Conservation (phyloP, 1,140 invertebrate species). For the Ceratosolen solmsi region DNA sequence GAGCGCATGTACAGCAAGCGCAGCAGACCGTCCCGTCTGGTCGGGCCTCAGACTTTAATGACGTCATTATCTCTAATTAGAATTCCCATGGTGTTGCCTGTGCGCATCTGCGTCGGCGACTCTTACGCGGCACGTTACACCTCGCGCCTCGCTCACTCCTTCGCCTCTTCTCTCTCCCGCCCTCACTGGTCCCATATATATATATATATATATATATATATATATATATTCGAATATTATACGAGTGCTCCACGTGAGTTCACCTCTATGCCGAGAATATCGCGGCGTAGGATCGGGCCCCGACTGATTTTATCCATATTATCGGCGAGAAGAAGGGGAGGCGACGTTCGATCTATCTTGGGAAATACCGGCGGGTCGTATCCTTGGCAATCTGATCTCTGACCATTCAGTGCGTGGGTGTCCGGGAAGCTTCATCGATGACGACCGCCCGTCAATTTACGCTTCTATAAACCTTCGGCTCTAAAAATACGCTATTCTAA, state of each 20-base stretch:
- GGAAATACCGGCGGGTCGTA: background rate
- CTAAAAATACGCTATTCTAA: background rate
- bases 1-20: slow-evolving; percentile 59
- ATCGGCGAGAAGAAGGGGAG: background rate
- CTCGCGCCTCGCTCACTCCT: slow-evolving; percentile 48
- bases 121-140: slow-evolving; percentile 61
- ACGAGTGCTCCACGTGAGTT: background rate
- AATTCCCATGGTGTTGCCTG: slow-evolving; percentile 59
- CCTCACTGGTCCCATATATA: background rate
- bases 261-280: background rate
- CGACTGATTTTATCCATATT: background rate
- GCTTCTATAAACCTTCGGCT: background rate
- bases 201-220: background rate
- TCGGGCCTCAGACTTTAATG: slow-evolving; percentile 70
- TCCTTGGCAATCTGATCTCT: slow-evolving; percentile 6
- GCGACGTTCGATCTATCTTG: background rate
- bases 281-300: background rate
- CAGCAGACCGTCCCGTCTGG: slow-evolving; percentile 69
- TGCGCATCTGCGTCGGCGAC: slow-evolving; percentile 25
- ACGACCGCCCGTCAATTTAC: background rate
- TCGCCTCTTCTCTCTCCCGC: background rate
- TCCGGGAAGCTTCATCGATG: background rate
- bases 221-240: background rate
- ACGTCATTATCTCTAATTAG: slow-evolving; percentile 72
- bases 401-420: background rate